Conservation (phyloP, 1,140 invertebrate genomes). For the Gonioctena quinquepunctata region DNA sequence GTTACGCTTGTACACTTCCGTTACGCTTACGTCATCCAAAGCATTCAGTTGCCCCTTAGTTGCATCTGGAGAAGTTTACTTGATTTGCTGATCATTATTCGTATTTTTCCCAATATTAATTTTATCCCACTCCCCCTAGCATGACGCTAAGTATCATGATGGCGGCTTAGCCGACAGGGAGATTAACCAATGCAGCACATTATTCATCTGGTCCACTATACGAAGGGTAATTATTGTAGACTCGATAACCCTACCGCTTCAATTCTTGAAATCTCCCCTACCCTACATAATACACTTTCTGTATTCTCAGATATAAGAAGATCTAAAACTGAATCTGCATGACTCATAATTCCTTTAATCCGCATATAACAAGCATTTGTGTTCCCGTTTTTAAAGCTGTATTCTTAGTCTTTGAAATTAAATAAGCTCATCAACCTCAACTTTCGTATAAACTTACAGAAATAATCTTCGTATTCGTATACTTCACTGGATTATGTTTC, state of each 20-base stretch:
- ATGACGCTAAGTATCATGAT: too few species aligned
- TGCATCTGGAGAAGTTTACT: too few species aligned
- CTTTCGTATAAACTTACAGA: conserved; percentile 34
- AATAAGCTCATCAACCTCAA: conserved; percentile 41
- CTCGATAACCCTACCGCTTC: conserved; percentile 35
- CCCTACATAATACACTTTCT: conserved; percentile 27
- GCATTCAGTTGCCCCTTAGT: too few species aligned
- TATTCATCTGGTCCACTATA: too few species aligned
- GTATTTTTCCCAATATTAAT: too few species aligned
- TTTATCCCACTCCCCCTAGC: too few species aligned
- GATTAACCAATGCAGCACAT: too few species aligned
- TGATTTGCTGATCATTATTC: too few species aligned
- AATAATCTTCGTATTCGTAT: conserved; percentile 38
- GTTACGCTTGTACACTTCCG: too few species aligned
- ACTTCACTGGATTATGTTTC: conserved; percentile 35
- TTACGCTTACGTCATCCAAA: too few species aligned
- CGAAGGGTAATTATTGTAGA: not conserved
- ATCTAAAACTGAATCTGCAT: conserved; percentile 44
- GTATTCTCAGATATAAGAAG: conserved; percentile 47
- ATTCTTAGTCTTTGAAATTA: conserved; percentile 47
- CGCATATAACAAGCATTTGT: conserved; percentile 51
- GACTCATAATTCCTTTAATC: conserved; percentile 52
- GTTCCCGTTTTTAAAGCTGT: conserved; percentile 41
- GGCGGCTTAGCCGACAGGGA: too few species aligned
- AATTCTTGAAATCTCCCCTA: conserved; percentile 26